Conservation (phyloP, 2,888 invertebrate species). For the Furcula furcula region DNA sequence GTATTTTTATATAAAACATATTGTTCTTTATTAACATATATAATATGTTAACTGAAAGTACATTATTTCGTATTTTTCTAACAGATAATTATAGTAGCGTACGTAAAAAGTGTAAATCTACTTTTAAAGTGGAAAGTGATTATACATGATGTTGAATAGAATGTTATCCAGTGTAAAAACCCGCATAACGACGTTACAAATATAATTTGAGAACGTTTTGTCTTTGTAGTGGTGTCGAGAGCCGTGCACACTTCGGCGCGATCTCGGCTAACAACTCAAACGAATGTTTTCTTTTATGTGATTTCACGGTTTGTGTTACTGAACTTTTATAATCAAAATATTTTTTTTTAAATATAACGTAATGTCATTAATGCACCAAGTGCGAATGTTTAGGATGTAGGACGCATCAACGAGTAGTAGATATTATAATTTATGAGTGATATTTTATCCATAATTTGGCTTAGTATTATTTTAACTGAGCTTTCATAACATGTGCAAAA, state of each 20-base stretch:
- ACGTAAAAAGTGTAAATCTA: slow-evolving; percentile 66
- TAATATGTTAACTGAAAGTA: slow-evolving; percentile 80
- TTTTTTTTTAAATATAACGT: slow-evolving; percentile 48
- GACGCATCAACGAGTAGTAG: slow-evolving; percentile 64
- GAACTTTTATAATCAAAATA: slow-evolving; percentile 51
- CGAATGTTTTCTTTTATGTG: slow-evolving; percentile 44
- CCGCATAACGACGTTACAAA: slow-evolving; percentile 57
- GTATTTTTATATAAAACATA: slow-evolving; percentile 81
- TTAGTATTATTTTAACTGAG: slow-evolving; percentile 43
- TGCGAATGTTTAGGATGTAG: slow-evolving; percentile 62
- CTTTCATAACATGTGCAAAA: slow-evolving; percentile 43
- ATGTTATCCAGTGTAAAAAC: slow-evolving; percentile 49
- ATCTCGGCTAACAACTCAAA: slow-evolving; percentile 15
- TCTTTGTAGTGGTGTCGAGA: slow-evolving; percentile 36
- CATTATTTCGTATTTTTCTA: slow-evolving; percentile 81
- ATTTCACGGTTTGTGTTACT: slow-evolving; percentile 64
- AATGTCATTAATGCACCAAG: slow-evolving; percentile 71
- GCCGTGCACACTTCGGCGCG: slow-evolving; percentile 19
- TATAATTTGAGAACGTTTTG: slow-evolving; percentile 67
- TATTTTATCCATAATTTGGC: slow-evolving; percentile 46
- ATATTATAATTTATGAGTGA: slow-evolving; percentile 42
- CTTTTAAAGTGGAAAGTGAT: slow-evolving; percentile 64
- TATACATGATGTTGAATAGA: slow-evolving; percentile 53
- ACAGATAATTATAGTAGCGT: slow-evolving; percentile 67
- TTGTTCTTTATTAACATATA: slow-evolving; percentile 81